Base-by-base conservation (phyloP, 2,113 vertebrate genomes). In the Lepisosteus osseus region DNA sequence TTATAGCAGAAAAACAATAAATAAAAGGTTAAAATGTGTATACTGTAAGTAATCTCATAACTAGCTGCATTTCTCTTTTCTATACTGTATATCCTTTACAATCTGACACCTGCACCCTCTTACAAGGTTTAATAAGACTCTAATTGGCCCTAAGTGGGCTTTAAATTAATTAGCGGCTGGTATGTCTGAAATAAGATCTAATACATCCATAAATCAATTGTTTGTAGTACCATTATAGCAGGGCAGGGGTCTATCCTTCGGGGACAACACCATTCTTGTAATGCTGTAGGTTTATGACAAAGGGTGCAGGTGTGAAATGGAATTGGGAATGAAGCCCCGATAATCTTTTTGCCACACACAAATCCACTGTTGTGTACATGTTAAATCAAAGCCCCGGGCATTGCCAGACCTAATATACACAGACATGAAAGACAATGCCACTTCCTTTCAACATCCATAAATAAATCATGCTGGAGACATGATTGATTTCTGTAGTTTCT, bases 111-210 rank as follows among this genome's bases (percentile, higher is more conserved):
- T 92, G 91, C 92, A 84, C 86, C 87, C 86, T 85, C 85, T 66
- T 87, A 85, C 87, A 90, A 90, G 82, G 84, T 81, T 91, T 88
- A 91, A 90, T 86, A 29, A 84, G 75, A 83, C 82, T 86, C 89
- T 88, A 90, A 91, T 93, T 92, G 88, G 90, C 91, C 89, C 91
- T 87, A 84, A 78, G 86, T 92, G 91, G 85, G 87, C 88, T 91
- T 89, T 94, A 96, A 95, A 95, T 95, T 93, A 95, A 95, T 95
- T 94, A 95, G 83, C 82, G 88, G 80, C 87, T 76, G 67, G 76
- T 91, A 88, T 85, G 82, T 92, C 83, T 80, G 83, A 88, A 89
- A 93, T 88, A 92, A 91, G 91, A 89, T 91, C 76, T 86, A 86
- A 85, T 90, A 86, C 77, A 86, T 85, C 80, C 89, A 92, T 92